A percentile compares a stretch with the other conserved stretches of the same genome.
Conservation (phyloP, 2,113 vertebrate species). For the Rhegmatorhina hoffmannsi region DNA sequence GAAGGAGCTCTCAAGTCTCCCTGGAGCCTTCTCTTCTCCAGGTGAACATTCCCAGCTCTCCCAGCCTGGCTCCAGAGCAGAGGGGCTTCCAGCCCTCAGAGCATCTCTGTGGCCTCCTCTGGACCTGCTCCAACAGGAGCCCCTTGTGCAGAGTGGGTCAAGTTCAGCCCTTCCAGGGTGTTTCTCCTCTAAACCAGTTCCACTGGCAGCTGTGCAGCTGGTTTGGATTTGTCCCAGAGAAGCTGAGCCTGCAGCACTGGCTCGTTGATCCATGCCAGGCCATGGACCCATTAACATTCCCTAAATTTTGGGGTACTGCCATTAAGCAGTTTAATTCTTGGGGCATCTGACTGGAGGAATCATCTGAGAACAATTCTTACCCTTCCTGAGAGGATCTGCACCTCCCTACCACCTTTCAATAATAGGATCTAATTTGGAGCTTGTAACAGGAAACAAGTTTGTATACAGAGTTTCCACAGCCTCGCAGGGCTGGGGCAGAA, state of each 20-base stretch:
- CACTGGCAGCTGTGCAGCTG: not conserved
- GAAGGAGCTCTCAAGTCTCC: not conserved
- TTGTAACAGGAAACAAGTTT: slow-evolving; percentile 33
- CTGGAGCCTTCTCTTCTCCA: not conserved
- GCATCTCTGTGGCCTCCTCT: fast-evolving
- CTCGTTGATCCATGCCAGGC: not conserved
- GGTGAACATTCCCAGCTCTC: not conserved
- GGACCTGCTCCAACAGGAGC: not conserved
- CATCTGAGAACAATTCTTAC: not conserved
- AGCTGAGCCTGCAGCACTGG: not conserved
- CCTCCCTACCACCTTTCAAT: slow-evolving; percentile 17
- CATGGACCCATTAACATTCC: not conserved
- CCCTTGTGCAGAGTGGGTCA: not conserved
- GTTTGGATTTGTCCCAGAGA: not conserved
- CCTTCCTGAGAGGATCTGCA: not conserved
- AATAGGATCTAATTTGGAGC: slow-evolving; percentile 19
- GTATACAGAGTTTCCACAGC: slow-evolving; percentile 31
- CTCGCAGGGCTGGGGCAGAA: not conserved
- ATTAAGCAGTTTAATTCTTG: not conserved
- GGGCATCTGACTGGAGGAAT: not conserved
- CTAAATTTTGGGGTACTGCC: not conserved
- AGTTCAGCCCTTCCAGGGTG: not conserved
- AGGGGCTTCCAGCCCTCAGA: fast-evolving
- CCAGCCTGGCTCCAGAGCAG: not conserved
- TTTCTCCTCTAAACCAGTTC: not conserved